Base-by-base conservation (phyloP, 2,797 vertebrate species). In the Arrhamphus sclerolepis region DNA sequence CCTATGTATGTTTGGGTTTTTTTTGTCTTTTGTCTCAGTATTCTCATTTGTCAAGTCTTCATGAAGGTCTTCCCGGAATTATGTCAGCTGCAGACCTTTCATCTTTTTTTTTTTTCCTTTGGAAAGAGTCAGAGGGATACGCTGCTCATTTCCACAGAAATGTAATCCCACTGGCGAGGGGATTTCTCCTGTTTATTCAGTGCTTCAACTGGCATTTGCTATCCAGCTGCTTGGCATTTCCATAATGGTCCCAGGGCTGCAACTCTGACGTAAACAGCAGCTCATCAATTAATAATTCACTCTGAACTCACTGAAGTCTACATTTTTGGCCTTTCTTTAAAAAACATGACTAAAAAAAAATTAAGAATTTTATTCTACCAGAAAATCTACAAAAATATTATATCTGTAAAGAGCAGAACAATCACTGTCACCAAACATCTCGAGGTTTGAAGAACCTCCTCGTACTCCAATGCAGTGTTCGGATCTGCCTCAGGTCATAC, bases 121-220 rank as follows among this genome's bases (percentile, higher is more conserved):
- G 29, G 29, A 56, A 62, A 67, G 51, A 82, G 77, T 70, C 73
- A 77, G 80, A 86, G 81, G 61, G 71, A 69, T 54, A 31, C n/a
- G 2, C 73, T 57, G 24, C 62, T 80, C 65, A 76, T 84, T 83
- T 81, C 66, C 72, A 62, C 66, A 82, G 81, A 80, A 87, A 88
- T 75, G 43, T 71, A 79, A 84, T 75, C 67, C 75, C 46, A 53
- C 66, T 80, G 81, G 59, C 57, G 47, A 84, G 43, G 31, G 60
- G 24, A 38, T 66, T 54, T 79, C 68, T 70, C 41, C 49, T 29
- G 44, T 66, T 63, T 58, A 44, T 34, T 58, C 42, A 3, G 47
- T 62, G 56, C 75, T 82, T 78, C 81, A 80, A 78, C 77, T 88
- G 74, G 59, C 59, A 56, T 88, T 85, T 76, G 59, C 28, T 72